Evolutionary conservation across 2,113 vertebrate species (phyloP).

Genomic region (Brachyistius frenatus): DNA sequence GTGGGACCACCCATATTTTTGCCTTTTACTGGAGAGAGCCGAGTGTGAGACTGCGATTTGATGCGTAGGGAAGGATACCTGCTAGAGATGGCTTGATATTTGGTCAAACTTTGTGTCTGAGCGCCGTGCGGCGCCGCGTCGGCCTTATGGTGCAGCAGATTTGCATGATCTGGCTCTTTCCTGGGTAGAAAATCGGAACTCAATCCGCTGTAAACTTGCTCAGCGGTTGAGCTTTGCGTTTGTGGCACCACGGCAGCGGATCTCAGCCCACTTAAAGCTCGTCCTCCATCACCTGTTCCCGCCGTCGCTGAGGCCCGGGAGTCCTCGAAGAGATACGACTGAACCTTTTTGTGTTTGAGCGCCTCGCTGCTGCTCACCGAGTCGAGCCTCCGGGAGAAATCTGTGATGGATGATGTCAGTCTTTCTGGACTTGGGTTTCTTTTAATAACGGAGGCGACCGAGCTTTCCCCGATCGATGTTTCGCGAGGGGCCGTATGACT

Average conservation of each 20-base stretch:
- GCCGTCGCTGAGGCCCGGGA: neutral
- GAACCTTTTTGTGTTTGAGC: neutral
- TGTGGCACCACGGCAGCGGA: neutral
- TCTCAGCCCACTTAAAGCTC: neutral
- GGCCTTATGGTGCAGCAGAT: neutral
- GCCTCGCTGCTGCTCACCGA: neutral
- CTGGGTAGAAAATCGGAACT: neutral
- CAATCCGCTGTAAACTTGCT: neutral
- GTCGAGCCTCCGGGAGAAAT: conserved; percentile 12
- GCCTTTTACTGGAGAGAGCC: neutral
- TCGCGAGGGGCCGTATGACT: conserved; percentile 1
- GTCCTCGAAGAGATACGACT: conserved; percentile 48
- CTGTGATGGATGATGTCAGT: neutral
- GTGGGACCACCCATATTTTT: neutral
- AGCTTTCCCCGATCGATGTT: conserved; percentile 6
- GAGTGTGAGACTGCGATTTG: neutral
- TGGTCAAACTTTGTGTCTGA: neutral
- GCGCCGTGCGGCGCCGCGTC: neutral
- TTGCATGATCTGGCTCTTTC: neutral
- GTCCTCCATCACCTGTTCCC: neutral
- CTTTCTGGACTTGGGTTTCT: conserved; percentile 12
- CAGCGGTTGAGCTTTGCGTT: neutral
- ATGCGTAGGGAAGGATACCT: neutral
- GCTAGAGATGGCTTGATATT: neutral
- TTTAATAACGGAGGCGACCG: conserved; percentile 12